Evolutionary conservation across 37 sponge, comb jelly and placozoan species (phyloP), one percentile per base, ranked within the genome.

Genomic region (Crambe crambe): DNA sequence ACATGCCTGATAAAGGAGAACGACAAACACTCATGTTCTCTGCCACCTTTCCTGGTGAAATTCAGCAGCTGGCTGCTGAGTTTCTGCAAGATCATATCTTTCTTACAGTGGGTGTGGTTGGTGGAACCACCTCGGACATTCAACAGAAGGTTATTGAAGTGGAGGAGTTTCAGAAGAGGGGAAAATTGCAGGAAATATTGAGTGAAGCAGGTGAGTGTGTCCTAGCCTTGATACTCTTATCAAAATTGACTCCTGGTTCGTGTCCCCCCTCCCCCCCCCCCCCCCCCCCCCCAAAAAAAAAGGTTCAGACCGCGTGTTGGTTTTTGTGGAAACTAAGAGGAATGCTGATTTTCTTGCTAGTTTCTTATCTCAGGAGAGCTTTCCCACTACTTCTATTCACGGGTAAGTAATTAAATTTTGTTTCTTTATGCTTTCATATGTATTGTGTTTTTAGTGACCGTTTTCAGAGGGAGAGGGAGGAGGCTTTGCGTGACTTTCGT

Each of bases 11-110:
- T 0, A 92, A 87, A 38, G 69, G 40, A 1, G 66, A 85, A 42
- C 75, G 98, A 23, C 98, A 95, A 78, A 97, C 98, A 0, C 89
- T 97, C 47, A 92, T 97, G 91, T 97, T 95, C 88, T 94, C 95
- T 74, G 97, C 97, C 47, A 97, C 97, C 21, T 95, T 97, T 73
- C 95, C 98, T 0, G 89, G 87, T 34, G 93, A 95, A 71, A 90
- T 97, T 23, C 95, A 95, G 72, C 75, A 70, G 23, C 67, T 97
- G 27, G 98, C 98, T 5, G 70, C 81, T 29, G 89, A 92, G 18
- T 97, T 95, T 66, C 87, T 95, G 30, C 68, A 90, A 40, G 89
- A 95, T 66, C 93, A 97, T 80, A 51, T 92, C 43, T 95, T 95
- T 85, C 72, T 97, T 4, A 93, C 95, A 27, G 95, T 97, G 4